Conservation (phyloP, 2,888 invertebrate species). For the Diarsia brunnea region DNA sequence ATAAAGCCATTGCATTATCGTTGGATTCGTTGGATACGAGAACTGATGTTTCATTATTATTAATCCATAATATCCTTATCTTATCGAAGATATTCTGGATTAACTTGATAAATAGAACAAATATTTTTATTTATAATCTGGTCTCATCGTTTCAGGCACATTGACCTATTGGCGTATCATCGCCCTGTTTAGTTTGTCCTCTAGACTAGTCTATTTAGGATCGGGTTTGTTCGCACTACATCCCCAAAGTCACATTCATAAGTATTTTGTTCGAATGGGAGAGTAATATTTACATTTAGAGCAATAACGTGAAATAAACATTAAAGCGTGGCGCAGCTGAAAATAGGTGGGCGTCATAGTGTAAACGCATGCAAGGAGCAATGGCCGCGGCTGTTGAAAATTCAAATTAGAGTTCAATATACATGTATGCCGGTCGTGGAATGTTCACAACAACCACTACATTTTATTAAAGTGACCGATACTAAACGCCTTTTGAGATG, state of each 20-base stretch:
- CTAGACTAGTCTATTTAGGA: conserved; percentile 62
- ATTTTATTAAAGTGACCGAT: conserved; percentile 49
- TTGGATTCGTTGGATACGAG: conserved; percentile 23
- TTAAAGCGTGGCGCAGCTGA: conserved; percentile 80
- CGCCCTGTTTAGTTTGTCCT: conserved; percentile 65
- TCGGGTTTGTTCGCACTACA: conserved; percentile 70
- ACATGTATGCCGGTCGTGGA: conserved; percentile 58
- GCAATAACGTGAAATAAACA: conserved; percentile 76
- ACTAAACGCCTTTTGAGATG: conserved; percentile 23
- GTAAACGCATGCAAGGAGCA: conserved; percentile 80
- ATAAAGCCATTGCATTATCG: conserved; percentile 20
- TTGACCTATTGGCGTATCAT: conserved; percentile 51
- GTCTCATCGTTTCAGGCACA: conserved; percentile 42
- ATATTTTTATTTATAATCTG: conserved; percentile 41
- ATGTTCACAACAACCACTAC: conserved; percentile 45
- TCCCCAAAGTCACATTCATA: conserved; percentile 75
- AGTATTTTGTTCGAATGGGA: conserved; percentile 70
- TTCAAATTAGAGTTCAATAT: conserved; percentile 72
- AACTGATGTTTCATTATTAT: conserved; percentile 24
- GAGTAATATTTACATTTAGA: conserved; percentile 63
- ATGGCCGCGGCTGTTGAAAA: conserved; percentile 78
- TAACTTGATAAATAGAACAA: conserved; percentile 50
- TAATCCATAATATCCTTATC: conserved; percentile 40
- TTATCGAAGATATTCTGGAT: conserved; percentile 48
- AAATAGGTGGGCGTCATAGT: conserved; percentile 86